These are phyloP conservation scores for Myotis findleyi DNA, from an alignment of 2,797 vertebrate genomes.

Conservation along the genomic window DNA sequence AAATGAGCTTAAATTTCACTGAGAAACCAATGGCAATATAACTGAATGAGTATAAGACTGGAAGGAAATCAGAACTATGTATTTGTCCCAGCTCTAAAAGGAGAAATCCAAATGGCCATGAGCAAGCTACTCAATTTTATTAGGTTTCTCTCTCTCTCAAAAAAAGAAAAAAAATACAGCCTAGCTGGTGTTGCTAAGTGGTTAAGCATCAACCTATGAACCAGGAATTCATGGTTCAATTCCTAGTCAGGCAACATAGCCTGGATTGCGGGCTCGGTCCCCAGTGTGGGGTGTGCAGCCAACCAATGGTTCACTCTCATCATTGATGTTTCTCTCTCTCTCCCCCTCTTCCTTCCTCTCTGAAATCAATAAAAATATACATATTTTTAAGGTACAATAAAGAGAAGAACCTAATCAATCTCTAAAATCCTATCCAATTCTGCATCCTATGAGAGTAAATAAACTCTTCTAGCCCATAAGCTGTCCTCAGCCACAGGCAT, in stretches of 20 bases:
- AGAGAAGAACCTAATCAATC: not conserved
- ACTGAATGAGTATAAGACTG: not conserved
- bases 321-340: too few relatives aligned
- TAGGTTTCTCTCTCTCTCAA: not conserved
- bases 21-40: not conserved
- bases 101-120: not conserved
- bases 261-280: too few relatives aligned
- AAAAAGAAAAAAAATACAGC: not conserved
- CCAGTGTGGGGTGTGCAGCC: too few relatives aligned
- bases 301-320: too few relatives aligned
- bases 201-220: too few relatives aligned
- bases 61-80: not conserved
- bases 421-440: not conserved
- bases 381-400: not conserved
- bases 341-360: too few relatives aligned
- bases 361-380: too few relatives aligned
- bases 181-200: too few relatives aligned
- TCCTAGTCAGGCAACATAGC: too few relatives aligned
- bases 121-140: not conserved
- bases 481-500: not conserved
- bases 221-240: too few relatives aligned
- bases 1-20: constrained; percentile 48
- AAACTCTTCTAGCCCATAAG: not conserved
- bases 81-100: not conserved
- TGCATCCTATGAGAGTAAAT: not conserved